Conservation (phyloP, 2,113 vertebrate species). For the Pipa parva region DNA sequence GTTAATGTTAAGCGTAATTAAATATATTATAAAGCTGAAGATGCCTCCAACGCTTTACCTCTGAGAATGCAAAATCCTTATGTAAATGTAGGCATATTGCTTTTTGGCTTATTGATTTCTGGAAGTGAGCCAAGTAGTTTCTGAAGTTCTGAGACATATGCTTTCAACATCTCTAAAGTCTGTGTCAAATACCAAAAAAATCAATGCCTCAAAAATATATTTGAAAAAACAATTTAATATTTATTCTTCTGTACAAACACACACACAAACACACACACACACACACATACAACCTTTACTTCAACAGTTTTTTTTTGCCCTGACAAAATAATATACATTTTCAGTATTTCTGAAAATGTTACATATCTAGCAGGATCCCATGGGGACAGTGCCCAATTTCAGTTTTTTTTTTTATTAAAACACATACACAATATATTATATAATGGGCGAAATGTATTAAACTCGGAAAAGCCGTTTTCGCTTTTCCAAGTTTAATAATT, state of each 20-base stretch:
- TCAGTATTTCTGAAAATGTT: no score
- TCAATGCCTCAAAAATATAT: not conserved
- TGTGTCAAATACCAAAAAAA: slow-evolving; percentile 10
- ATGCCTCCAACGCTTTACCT: not conserved
- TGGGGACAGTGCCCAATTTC: no score
- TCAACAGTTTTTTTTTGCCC: no score
- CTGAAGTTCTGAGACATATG: slow-evolving; percentile 5
- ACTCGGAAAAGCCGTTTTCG: no score
- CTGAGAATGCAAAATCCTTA: not conserved
- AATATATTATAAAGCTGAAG: not conserved
- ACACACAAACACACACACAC: no score
- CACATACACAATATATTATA: no score
- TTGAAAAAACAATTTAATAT: not conserved
- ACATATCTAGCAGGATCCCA: no score
- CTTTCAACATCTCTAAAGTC: not conserved
- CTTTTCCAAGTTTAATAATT: no score
- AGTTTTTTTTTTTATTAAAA: no score
- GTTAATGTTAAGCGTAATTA: not conserved
- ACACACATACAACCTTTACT: no score
- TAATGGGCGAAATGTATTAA: no score
- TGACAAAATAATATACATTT: no score
- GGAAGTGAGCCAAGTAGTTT: not conserved
- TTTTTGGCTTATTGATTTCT: slow-evolving; percentile 8
- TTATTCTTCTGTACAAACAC: not conserved
- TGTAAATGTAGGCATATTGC: not conserved